Base-by-base conservation (phyloP, 2,797 vertebrate genomes). In the Acanthurus lineatus region DNA sequence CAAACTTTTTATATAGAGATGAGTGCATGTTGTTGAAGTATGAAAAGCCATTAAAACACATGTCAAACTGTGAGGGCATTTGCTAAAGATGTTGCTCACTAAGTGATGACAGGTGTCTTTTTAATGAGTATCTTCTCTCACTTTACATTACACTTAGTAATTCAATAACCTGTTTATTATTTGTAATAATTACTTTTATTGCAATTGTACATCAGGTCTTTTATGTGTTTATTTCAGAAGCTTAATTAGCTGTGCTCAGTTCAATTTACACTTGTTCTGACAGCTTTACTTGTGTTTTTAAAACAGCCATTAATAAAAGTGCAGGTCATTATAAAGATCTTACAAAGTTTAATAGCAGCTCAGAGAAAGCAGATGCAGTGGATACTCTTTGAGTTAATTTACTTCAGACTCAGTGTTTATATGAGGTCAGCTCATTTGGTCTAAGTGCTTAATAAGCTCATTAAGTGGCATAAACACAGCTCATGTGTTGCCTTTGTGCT, bases 321-420 rank as follows among this genome's bases (percentile, higher is more conserved):
- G 20, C 9, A 44, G 12, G 77, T 65, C 45, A 32, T 47, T 40
- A 28, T 32, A 32, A 57, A 44, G 48, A 35, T 15, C 38, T 52
- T 59, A 9, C 45, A 22, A 44, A 47, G 28, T 45, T 49, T 66
- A 54, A 44, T 58, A 40, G 38, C 6, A 0, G 69, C 54, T 61
- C 62, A 70, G 28, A 14, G 62, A 73, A 45, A 72, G 64, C 82
- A 76, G 57, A 69, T 62, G 48, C 57, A 22, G 64, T 32, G 56
- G 57, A 86, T 56, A 42, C 32, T n/a, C 49, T 79, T 65, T n/a
- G 69, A 40, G 47, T 65, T 32, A 81, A 81, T 86, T 69, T 38
- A 7, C 81, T 52, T 58, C 61, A 60, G 60, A 70, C 51, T 28
- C 52, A 47, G 65, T 89, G 87, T 91, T 91, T 89, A 79, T 52